Evolutionary conservation across 2,888 invertebrate species (phyloP).

Genomic region (Mimumesa dahlbomi): DNA sequence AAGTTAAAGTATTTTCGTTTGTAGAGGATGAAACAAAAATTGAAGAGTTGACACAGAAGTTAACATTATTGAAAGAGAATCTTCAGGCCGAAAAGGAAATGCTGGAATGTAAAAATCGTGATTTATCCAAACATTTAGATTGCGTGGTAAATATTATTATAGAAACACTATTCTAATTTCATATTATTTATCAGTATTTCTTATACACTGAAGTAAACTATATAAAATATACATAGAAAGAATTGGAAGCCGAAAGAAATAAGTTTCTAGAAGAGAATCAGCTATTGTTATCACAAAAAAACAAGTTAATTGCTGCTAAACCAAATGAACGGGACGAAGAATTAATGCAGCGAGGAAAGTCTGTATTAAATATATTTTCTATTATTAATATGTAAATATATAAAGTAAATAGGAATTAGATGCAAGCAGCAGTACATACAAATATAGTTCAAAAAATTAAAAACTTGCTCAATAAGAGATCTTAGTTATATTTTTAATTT

Average conservation of each 20-base stretch:
- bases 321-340: slow-evolving; percentile 54
- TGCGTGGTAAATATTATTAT: slow-evolving; percentile 23
- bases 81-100: slow-evolving; percentile 26
- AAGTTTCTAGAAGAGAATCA: slow-evolving; percentile 48
- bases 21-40: slow-evolving; percentile 32
- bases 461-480: neutral
- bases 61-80: slow-evolving; percentile 3
- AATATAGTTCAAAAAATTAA: too few species aligned
- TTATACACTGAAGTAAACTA: neutral
- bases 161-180: neutral
- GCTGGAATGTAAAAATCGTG: slow-evolving; percentile 25
- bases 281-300: slow-evolving; percentile 42
- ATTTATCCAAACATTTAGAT: slow-evolving; percentile 21
- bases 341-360: slow-evolving; percentile 59
- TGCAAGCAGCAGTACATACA: too few species aligned
- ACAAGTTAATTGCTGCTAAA: slow-evolving; percentile 50
- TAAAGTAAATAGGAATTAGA: too few species aligned
- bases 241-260: slow-evolving; percentile 53
- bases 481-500: neutral
- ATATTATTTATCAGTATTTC: too few species aligned
- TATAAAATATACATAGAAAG: slow-evolving; percentile 46
- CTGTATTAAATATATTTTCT: slow-evolving; percentile 5
- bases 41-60: slow-evolving; percentile 15
- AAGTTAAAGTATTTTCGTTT: neutral
- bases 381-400: neutral